Base-by-base conservation (phyloP, 2,113 vertebrate genomes). In the Malurus alboscapulatus region DNA sequence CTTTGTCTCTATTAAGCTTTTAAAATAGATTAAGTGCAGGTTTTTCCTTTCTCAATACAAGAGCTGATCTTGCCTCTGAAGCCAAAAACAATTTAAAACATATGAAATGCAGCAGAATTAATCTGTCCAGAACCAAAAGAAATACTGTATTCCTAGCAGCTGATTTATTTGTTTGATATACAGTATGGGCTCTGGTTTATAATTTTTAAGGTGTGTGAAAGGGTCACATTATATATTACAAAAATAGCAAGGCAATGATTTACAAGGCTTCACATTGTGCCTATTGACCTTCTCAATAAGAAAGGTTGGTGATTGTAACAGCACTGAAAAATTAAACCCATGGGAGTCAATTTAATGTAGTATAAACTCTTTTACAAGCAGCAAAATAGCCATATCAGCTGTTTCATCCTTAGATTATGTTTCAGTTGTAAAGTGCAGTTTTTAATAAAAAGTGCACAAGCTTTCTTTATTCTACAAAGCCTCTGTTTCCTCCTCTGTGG, bases 261-360 rank as follows among this genome's bases (percentile, higher is more conserved):
- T 98, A 98, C 95, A 97, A 96, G 96, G 87, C 96, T 97, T 97
- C 96, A 94, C 97, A 97, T 97, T 95, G 95, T 96, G 96, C 88
- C 93, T 97, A 94, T 97, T 98, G 98, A 98, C 98, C 97, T 97
- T 98, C 97, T 97, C 97, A 97, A 97, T 96, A 97, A 97, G 96
- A 97, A 97, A 97, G 94, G 94, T 96, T 97, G 96, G 94, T 95
- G 92, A 72, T 87, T 93, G 44, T 95, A 97, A 95, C 62, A 68
- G 95, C 79, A 65, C 73, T 97, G 96, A 98, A 97, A 98, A 98
- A 97, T 96, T 95, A 95, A 97, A 96, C 97, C 96, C 97, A 89
- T 13, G 83, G 96, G 97, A 98, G 88, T 97, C 88, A 95, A 97
- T 97, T 97, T 97, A 98, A 97, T 96, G 96, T 97, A 94, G 96